Evolutionary conservation across 2,797 vertebrate species (phyloP).

Genomic region (Molossus alvarezi): DNA sequence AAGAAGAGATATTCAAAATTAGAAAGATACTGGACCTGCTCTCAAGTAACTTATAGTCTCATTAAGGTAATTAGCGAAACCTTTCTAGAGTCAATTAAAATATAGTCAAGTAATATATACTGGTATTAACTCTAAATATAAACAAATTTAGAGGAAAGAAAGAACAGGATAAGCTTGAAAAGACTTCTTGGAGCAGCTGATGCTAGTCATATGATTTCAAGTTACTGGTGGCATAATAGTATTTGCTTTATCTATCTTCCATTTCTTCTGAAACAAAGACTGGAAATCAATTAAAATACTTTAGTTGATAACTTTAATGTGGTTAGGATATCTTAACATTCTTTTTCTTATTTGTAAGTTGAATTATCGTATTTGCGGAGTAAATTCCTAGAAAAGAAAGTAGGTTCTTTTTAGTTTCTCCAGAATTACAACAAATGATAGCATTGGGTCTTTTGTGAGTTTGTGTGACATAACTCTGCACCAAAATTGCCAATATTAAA

Average conservation of each 20-base stretch:
- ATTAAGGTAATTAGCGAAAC: not conserved
- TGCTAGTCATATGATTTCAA: not conserved
- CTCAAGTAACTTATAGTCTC: not conserved
- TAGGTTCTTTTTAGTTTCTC: not conserved
- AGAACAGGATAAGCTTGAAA: not conserved
- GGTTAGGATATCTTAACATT: not conserved
- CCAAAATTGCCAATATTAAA: not conserved
- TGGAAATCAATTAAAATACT: not conserved
- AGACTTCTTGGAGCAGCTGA: not conserved
- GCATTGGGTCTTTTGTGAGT: not conserved
- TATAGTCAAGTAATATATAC: not conserved
- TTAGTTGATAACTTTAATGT: not conserved
- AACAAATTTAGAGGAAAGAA: not conserved
- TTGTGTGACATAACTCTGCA: not conserved
- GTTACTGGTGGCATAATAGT: not conserved
- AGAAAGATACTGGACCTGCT: not conserved
- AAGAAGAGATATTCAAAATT: not conserved
- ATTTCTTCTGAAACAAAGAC: constrained; percentile 43
- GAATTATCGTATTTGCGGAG: not conserved
- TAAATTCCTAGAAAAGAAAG: not conserved
- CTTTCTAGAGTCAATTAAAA: not conserved
- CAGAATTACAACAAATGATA: not conserved
- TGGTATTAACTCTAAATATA: not conserved
- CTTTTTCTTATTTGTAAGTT: not conserved
- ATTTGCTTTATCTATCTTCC: not conserved